phyloP scores from a whole-genome alignment of 53 echinoderm and acorn worm genomes.

The Stichopus horrens region DNA sequence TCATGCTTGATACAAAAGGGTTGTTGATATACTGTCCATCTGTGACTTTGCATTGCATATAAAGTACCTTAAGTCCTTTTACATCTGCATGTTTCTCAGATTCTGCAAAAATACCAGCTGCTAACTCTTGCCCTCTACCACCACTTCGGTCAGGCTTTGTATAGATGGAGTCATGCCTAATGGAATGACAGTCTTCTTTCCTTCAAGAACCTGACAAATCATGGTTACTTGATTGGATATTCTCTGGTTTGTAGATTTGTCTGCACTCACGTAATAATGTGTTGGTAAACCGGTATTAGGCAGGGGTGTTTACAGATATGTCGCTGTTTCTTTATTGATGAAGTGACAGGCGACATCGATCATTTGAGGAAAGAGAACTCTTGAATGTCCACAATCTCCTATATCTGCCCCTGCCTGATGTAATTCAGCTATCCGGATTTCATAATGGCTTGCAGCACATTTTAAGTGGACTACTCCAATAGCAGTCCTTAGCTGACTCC shows the following conservation, averaged over 20 bases:
- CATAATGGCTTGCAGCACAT: background rate
- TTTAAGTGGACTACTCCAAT: background rate
- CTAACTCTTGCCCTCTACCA: no score
- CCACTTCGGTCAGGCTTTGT: no score
- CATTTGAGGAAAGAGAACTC: background rate
- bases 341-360: background rate
- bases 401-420: constrained; percentile 7
- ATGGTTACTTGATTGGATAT: constrained; percentile 1
- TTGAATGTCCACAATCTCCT: background rate
- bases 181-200: background rate
- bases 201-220: constrained; percentile 3
- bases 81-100: no score
- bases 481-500: background rate
- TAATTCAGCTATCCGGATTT: background rate
- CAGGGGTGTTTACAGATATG: background rate
- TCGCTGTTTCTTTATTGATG: background rate
- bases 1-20: no score
- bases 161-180: no score
- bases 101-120: no score
- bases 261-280: constrained; percentile 4
- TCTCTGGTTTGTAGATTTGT: constrained; percentile 21
- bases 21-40: no score
- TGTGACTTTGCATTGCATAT: no score
- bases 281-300: background rate
- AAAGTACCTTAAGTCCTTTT: no score